These are phyloP conservation scores for Myanophis thanlyinensis DNA, from an alignment of 2,113 vertebrate genomes.

Conservation along the genomic window DNA sequence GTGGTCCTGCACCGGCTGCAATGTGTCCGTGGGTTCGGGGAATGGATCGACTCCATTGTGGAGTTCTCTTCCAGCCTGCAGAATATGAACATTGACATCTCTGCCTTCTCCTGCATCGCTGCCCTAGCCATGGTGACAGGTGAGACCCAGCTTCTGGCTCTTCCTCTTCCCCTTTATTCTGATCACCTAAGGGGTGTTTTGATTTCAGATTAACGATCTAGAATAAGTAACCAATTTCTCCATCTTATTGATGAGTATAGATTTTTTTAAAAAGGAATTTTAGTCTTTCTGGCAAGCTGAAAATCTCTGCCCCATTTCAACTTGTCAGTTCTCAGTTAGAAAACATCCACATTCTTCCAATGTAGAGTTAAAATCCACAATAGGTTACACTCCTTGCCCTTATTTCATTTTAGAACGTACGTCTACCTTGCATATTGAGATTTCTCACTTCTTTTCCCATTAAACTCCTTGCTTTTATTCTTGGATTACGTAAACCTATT, in stretches of 20 bases:
- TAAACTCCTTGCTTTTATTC: not conserved
- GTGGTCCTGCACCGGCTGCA: slow-evolving; percentile 97
- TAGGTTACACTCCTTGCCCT: not conserved
- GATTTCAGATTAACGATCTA: not conserved
- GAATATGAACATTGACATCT: slow-evolving; percentile 98
- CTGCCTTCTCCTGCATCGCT: slow-evolving; percentile 98
- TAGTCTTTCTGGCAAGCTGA: not conserved
- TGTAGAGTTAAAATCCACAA: not conserved
- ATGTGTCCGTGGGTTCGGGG: slow-evolving; percentile 97
- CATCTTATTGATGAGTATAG: not conserved
- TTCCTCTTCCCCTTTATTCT: not conserved
- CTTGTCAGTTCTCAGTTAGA: not conserved
- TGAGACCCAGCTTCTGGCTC: slow-evolving; percentile 60
- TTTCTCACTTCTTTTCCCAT: not conserved
- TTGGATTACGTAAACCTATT: not conserved
- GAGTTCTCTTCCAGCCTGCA: slow-evolving; percentile 99
- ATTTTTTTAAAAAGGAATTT: not conserved
- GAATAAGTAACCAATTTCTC: not conserved
- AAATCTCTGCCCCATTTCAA: not conserved
- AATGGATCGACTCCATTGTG: slow-evolving; percentile 98
- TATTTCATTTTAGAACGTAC: not conserved
- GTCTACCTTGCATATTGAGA: not conserved
- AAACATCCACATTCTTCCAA: not conserved
- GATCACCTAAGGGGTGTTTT: not conserved
- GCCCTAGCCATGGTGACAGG: slow-evolving; percentile 99